A percentile compares a stretch with the other conserved stretches of the same genome.
These are phyloP conservation scores for Sebastes nivosus DNA, from an alignment of 2,797 vertebrate genomes.

Conservation along the genomic window DNA sequence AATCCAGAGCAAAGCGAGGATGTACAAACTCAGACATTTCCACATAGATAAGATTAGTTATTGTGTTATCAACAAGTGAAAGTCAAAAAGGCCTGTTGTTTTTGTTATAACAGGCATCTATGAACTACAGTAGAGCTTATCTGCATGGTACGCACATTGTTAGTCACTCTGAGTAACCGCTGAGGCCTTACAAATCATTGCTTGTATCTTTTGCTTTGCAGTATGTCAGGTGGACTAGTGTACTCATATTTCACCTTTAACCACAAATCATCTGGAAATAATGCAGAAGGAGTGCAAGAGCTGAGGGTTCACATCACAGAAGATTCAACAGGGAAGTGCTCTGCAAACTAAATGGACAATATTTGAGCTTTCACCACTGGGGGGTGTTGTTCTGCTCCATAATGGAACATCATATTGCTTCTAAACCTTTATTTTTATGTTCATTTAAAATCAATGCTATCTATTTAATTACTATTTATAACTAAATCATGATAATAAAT, in stretches of 20 bases:
- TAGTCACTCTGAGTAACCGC: neutral
- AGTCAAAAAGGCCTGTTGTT: neutral
- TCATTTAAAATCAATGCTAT: neutral
- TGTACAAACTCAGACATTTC: neutral
- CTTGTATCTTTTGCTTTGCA: conserved; percentile 42
- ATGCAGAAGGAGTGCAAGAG: conserved; percentile 14
- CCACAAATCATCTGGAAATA: conserved; percentile 21
- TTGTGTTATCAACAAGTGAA: neutral
- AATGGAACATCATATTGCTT: conserved; percentile 57
- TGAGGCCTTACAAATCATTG: neutral
- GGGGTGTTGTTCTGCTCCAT: conserved; percentile 63
- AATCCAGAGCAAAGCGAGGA: neutral
- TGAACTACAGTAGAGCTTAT: neutral
- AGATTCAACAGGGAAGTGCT: neutral
- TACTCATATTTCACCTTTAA: conserved; percentile 80
- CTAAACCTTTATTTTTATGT: neutral
- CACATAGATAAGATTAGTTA: neutral
- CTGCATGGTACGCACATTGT: neutral
- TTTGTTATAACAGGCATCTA: neutral
- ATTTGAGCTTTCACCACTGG: conserved; percentile 5
- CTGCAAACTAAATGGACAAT: neutral
- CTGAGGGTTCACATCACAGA: conserved; percentile 20
- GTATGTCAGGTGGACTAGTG: conserved; percentile 78
- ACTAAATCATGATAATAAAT: conserved; percentile 4
- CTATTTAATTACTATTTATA: neutral